A percentile compares a stretch with the other conserved stretches of the same genome.
These are phyloP conservation scores for Ichneumoninae sp. DNA, from an alignment of 2,888 invertebrate species.

Conservation along the genomic window DNA sequence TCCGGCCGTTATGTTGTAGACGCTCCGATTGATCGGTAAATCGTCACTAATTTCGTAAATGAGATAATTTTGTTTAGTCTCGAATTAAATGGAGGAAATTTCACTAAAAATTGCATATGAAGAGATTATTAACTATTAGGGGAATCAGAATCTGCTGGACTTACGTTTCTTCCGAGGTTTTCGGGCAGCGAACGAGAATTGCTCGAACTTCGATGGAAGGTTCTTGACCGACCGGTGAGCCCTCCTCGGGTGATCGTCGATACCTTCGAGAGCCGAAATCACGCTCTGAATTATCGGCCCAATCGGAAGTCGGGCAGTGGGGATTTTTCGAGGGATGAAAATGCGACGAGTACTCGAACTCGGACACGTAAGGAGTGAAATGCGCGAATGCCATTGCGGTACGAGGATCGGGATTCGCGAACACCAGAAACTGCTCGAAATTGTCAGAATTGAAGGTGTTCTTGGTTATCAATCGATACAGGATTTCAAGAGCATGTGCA, in stretches of 20 bases:
- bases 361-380: constrained; percentile 70
- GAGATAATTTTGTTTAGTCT: neutral
- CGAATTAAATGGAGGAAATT: neutral
- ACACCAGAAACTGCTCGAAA: constrained; percentile 65
- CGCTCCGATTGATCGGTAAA: constrained; percentile 59
- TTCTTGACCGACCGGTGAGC: constrained; percentile 66
- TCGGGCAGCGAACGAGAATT: constrained; percentile 69
- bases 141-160: neutral
- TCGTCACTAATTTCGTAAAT: constrained; percentile 43
- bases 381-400: constrained; percentile 63
- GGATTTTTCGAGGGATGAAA: constrained; percentile 76
- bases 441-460: constrained; percentile 8
- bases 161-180: constrained; percentile 55
- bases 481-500: neutral
- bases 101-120: neutral
- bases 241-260: constrained; percentile 61
- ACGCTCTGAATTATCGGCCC: constrained; percentile 7
- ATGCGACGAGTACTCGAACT: constrained; percentile 70
- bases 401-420: constrained; percentile 60
- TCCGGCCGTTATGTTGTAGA: constrained; percentile 68
- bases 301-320: constrained; percentile 65
- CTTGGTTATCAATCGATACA: neutral
- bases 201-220: constrained; percentile 71
- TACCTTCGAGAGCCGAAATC: constrained; percentile 35
- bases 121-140: neutral